phyloP scores from a whole-genome alignment of 2,113 vertebrate genomes.

The Galbula dea region DNA sequence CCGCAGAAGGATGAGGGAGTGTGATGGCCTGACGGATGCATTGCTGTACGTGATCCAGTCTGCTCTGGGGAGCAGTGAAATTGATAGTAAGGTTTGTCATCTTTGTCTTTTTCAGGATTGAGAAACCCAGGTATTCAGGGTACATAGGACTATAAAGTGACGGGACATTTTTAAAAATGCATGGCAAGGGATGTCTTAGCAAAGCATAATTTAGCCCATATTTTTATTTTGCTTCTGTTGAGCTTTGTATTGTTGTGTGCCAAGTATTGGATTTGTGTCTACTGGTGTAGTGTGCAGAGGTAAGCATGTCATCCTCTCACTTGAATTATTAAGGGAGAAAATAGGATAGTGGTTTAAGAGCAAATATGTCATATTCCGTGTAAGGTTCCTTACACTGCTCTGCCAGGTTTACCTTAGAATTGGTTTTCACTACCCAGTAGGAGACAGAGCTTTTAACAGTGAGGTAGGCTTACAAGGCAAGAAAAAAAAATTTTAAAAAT shows the following conservation, averaged over 20 bases:
- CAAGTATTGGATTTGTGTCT: background rate
- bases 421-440: background rate
- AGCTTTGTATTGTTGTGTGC: background rate
- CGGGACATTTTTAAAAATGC: background rate
- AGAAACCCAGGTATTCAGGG: background rate
- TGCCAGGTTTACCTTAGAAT: background rate
- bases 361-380: background rate
- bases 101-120: background rate
- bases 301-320: background rate
- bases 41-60: constrained; percentile 97
- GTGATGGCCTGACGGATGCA: constrained; percentile 95
- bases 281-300: background rate
- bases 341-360: background rate
- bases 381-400: background rate
- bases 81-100: constrained; percentile 96
- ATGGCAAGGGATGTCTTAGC: background rate
- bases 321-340: background rate
- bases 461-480: background rate
- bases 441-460: background rate
- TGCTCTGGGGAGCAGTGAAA: constrained; percentile 95
- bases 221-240: background rate
- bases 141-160: background rate
- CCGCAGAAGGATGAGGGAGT: constrained; percentile 95
- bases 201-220: background rate
- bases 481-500: background rate